A percentile compares a stretch with the other conserved stretches of the same genome.
Evolutionary conservation across 1,140 invertebrate species (phyloP).

Genomic region (Temnothorax longispinosus): DNA sequence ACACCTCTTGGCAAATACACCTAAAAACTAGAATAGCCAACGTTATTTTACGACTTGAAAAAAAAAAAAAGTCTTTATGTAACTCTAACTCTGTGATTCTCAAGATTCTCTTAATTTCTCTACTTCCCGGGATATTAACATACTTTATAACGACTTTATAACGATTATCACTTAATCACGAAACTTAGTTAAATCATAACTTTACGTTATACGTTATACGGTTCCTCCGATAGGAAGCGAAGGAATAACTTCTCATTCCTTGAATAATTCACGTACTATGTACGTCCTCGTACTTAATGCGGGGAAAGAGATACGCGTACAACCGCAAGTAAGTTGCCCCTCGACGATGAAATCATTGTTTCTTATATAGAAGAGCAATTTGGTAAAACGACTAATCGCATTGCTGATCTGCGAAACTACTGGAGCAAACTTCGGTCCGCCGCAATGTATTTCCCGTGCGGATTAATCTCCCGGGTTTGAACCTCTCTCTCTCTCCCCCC

Average conservation of each 20-base stretch:
- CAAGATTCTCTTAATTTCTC: neutral
- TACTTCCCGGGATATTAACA: neutral
- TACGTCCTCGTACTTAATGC: neutral
- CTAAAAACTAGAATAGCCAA: neutral
- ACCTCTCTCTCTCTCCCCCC: neutral
- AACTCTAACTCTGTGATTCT: neutral
- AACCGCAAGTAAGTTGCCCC: neutral
- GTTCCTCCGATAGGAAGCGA: neutral
- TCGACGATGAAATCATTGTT: neutral
- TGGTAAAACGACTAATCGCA: constrained; percentile 10
- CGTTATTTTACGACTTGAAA: neutral
- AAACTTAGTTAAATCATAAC: constrained; percentile 16
- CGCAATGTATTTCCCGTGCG: constrained; percentile 31
- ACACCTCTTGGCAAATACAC: neutral
- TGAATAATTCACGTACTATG: neutral
- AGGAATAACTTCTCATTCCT: neutral
- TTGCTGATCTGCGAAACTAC: constrained; percentile 19
- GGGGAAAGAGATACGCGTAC: neutral
- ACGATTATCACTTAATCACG: neutral
- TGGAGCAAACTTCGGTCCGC: neutral
- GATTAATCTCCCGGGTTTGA: constrained; percentile 18
- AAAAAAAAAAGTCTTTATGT: neutral
- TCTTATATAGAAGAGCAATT: neutral
- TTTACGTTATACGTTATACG: neutral
- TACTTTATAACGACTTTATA: constrained; percentile 2